phyloP scores from a whole-genome alignment of 2,113 vertebrate genomes.

The Lucifuga dentata region DNA sequence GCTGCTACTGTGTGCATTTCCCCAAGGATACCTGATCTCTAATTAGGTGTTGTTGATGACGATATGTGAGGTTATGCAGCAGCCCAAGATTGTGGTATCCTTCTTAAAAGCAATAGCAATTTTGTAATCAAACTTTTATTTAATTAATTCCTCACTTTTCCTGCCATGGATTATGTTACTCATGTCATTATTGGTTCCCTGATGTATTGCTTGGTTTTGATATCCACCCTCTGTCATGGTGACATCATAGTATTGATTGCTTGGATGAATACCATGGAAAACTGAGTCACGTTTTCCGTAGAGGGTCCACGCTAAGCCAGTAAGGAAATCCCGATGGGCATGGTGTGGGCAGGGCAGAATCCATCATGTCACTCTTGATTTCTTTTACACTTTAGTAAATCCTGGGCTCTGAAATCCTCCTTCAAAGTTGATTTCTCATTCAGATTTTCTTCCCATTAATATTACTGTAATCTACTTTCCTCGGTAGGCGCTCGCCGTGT shows the following conservation, averaged over 20 bases:
- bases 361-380: slow-evolving; percentile 6
- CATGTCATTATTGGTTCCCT: slow-evolving; percentile 27
- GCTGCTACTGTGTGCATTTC: not conserved
- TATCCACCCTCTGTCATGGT: slow-evolving; percentile 51
- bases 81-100: not conserved
- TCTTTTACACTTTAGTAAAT: not conserved
- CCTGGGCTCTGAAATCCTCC: slow-evolving; percentile 1
- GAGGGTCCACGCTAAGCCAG: slow-evolving; percentile 48
- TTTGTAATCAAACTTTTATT: not conserved
- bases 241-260: slow-evolving; percentile 76
- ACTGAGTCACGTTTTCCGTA: slow-evolving; percentile 73
- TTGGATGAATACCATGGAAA: slow-evolving; percentile 36
- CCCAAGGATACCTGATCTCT: not conserved
- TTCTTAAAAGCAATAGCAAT: not conserved
- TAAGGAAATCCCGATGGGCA: slow-evolving; percentile 53
- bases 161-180: slow-evolving; percentile 35
- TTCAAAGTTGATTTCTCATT: slow-evolving; percentile 29
- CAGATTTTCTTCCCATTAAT: slow-evolving; percentile 26
- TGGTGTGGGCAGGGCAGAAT: slow-evolving; percentile 29
- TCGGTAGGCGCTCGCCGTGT: slow-evolving; percentile 21
- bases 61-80: not conserved
- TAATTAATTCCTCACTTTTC: slow-evolving; percentile 4
- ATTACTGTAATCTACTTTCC: slow-evolving; percentile 23
- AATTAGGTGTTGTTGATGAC: not conserved
- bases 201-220: slow-evolving; percentile 45